phyloP scores from a whole-genome alignment of 2,888 invertebrate species.

The Suillia variegata region DNA sequence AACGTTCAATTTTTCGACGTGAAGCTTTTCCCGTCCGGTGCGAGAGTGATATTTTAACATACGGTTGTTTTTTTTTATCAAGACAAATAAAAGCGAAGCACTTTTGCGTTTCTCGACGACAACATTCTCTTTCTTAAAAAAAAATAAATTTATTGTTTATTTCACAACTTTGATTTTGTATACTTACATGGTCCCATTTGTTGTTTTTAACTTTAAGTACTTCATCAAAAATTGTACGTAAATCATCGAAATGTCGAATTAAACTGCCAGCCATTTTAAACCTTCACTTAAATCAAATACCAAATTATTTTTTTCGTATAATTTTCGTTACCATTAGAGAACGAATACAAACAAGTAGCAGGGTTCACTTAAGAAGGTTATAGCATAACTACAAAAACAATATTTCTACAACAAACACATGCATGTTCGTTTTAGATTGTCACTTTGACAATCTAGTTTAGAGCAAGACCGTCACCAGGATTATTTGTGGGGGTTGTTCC shows the following conservation, averaged over 20 bases:
- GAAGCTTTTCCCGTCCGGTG: conserved; percentile 79
- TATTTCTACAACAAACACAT: no score
- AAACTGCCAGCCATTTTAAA: conserved; percentile 34
- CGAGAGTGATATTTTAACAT: conserved; percentile 87
- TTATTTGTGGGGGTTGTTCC: no score
- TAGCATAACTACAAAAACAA: no score
- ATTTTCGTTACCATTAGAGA: no score
- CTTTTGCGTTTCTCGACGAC: conserved; percentile 73
- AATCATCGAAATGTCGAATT: conserved; percentile 66
- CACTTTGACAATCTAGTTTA: no score
- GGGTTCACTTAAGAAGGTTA: no score
- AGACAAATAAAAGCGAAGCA: conserved; percentile 78
- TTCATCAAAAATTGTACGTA: conserved; percentile 71
- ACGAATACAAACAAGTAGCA: no score
- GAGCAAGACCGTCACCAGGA: no score
- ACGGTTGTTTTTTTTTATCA: conserved; percentile 87
- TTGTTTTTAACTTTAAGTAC: conserved; percentile 71
- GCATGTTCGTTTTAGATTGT: no score
- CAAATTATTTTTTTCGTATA: no score
- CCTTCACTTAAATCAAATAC: not conserved
- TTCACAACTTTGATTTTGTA: not conserved
- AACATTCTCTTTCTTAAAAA: conserved; percentile 60
- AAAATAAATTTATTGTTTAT: not conserved
- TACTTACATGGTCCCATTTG: conserved; percentile 63
- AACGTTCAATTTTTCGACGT: conserved; percentile 83